phyloP scores from a whole-genome alignment of 2,113 vertebrate species.

The Pangasianodon hypophthalmus region DNA sequence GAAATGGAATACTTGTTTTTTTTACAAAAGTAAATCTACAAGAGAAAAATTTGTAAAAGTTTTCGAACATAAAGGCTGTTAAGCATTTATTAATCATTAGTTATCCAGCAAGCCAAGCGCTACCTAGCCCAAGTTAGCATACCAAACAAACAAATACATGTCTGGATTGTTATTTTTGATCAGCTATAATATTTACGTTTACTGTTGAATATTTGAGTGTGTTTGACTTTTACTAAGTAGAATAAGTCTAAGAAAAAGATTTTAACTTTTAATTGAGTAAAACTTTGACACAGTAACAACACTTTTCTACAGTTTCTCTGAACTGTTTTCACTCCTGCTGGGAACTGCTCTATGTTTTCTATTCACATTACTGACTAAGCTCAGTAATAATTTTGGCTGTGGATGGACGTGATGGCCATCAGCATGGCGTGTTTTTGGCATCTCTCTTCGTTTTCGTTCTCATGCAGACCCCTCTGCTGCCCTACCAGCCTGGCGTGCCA shows the following conservation, averaged over 20 bases:
- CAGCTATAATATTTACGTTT: background rate
- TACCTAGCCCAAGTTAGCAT: background rate
- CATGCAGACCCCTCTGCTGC: slow-evolving; percentile 33
- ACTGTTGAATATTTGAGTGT: background rate
- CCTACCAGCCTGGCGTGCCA: slow-evolving; percentile 46
- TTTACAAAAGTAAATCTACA: background rate
- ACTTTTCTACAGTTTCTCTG: background rate
- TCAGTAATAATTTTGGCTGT: slow-evolving; percentile 26
- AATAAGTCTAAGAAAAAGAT: too few species aligned
- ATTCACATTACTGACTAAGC: slow-evolving; percentile 14
- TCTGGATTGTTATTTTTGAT: background rate
- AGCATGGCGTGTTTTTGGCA: slow-evolving; percentile 48
- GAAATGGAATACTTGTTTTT: background rate
- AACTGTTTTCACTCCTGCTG: background rate
- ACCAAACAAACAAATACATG: background rate
- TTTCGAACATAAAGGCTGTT: too few species aligned
- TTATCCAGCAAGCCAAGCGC: background rate
- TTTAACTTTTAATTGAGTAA: background rate
- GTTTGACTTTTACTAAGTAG: background rate
- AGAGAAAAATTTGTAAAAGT: background rate
- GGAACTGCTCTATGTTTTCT: background rate
- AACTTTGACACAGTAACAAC: background rate
- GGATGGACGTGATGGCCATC: slow-evolving; percentile 18
- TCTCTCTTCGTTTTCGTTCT: slow-evolving; percentile 33
- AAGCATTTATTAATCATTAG: background rate